phyloP scores from a whole-genome alignment of 2,888 invertebrate genomes.

The Meliscaeva auricollis region DNA sequence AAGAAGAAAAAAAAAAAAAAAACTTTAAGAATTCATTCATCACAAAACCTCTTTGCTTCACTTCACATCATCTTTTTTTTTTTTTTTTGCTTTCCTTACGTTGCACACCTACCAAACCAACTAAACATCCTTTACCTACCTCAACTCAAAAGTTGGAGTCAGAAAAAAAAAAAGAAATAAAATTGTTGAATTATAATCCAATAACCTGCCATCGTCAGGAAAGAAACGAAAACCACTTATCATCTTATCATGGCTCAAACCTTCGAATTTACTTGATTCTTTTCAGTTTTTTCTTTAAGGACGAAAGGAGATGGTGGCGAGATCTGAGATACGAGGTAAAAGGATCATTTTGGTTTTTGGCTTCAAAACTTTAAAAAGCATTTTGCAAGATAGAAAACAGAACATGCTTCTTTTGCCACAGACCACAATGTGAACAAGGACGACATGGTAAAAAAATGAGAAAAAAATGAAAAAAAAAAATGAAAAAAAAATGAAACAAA shows the following conservation, averaged over 20 bases:
- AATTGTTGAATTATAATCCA: slow-evolving; percentile 69
- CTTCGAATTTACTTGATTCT: slow-evolving; percentile 54
- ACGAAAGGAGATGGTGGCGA: background rate
- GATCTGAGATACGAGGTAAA: slow-evolving; percentile 16
- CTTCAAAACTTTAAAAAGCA: slow-evolving; percentile 17
- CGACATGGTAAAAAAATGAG: background rate
- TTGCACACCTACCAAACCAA: slow-evolving; percentile 8
- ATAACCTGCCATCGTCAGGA: slow-evolving; percentile 65
- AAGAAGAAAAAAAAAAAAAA: background rate
- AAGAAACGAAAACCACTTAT: slow-evolving; percentile 69
- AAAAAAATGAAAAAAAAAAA: slow-evolving; percentile 9
- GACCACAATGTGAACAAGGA: slow-evolving; percentile 11
- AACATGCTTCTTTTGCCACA: background rate
- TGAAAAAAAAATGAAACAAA: slow-evolving; percentile 9
- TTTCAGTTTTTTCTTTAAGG: slow-evolving; percentile 3
- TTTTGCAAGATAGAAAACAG: background rate
- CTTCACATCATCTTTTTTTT: background rate
- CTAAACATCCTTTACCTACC: slow-evolving; percentile 8
- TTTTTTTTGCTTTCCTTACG: background rate
- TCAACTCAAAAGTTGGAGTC: background rate
- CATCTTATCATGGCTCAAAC: slow-evolving; percentile 66
- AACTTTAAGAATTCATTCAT: slow-evolving; percentile 52
- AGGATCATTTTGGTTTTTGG: slow-evolving; percentile 37
- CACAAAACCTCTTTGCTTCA: slow-evolving; percentile 23
- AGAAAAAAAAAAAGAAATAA: slow-evolving; percentile 2